phyloP scores from a whole-genome alignment of 1,140 invertebrate genomes.

The Zelostemma sp. region DNA sequence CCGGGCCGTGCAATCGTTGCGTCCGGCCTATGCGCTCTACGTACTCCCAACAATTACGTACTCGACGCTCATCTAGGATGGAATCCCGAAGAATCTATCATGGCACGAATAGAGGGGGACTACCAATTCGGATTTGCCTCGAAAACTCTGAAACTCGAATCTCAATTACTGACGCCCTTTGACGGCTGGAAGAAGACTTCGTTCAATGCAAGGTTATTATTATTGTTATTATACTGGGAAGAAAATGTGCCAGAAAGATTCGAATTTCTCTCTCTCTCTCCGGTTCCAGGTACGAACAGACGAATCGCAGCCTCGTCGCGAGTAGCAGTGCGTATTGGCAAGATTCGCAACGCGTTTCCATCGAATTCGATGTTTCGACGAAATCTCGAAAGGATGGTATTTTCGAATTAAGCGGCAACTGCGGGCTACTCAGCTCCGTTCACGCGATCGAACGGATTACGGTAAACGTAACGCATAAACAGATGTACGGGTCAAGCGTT shows the following conservation, averaged over 20 bases:
- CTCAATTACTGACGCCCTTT: slow-evolving; percentile 78
- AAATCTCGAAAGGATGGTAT: slow-evolving; percentile 59
- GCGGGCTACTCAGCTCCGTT: slow-evolving; percentile 73
- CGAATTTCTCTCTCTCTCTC: no score
- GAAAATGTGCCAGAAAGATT: no score
- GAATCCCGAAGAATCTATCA: slow-evolving; percentile 71
- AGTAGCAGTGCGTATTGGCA: slow-evolving; percentile 72
- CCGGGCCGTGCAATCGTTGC: slow-evolving; percentile 79
- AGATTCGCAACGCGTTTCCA: slow-evolving; percentile 70
- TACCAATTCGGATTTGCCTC: slow-evolving; percentile 66
- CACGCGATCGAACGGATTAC: slow-evolving; percentile 72
- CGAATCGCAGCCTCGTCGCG: slow-evolving; percentile 53
- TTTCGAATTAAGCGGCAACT: slow-evolving; percentile 68
- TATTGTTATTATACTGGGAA: slow-evolving; percentile 32
- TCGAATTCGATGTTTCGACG: slow-evolving; percentile 71
- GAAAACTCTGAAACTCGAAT: slow-evolving; percentile 64
- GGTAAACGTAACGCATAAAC: slow-evolving; percentile 71
- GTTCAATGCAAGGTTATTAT: slow-evolving; percentile 72
- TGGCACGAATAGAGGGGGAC: slow-evolving; percentile 68
- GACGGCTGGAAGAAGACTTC: slow-evolving; percentile 79
- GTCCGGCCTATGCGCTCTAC: slow-evolving; percentile 68
- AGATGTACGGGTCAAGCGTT: slow-evolving; percentile 63
- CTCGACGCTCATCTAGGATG: slow-evolving; percentile 71
- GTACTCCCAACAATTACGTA: slow-evolving; percentile 64
- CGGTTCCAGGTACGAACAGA: slow-evolving; percentile 62